These are phyloP conservation scores for Poeciliopsis occidentalis DNA, from an alignment of 2,113 vertebrate species.

Conservation along the genomic window DNA sequence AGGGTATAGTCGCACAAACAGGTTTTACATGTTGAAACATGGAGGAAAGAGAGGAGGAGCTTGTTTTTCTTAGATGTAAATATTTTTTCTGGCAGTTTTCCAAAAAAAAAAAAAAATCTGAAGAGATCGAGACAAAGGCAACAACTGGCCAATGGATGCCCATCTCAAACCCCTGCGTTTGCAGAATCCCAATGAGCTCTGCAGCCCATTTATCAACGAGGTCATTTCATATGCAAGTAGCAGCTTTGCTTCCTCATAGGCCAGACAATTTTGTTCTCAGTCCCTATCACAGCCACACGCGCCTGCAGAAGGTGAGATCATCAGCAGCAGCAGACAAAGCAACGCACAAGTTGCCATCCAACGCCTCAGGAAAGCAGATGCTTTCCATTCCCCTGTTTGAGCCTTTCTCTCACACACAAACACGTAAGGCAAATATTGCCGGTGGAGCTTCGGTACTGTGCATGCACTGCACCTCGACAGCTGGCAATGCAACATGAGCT, in stretches of 20 bases:
- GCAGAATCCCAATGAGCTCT: constrained; percentile 60
- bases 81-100: constrained; percentile 21
- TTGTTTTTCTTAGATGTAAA: constrained; percentile 65
- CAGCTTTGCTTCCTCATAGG: constrained; percentile 57
- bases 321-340: constrained; percentile 63
- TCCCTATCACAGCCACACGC: constrained; percentile 46
- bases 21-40: background rate
- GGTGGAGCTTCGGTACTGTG: constrained; percentile 20
- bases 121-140: constrained; percentile 76
- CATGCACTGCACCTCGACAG: constrained; percentile 16
- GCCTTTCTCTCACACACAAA: background rate
- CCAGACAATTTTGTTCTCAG: constrained; percentile 15
- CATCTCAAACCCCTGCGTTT: constrained; percentile 57
- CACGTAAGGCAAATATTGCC: constrained; percentile 33
- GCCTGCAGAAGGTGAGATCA: constrained; percentile 69
- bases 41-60: background rate
- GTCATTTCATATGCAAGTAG: constrained; percentile 70
- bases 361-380: constrained; percentile 2
- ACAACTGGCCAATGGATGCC: constrained; percentile 57
- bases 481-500: constrained; percentile 42
- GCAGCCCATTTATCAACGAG: constrained; percentile 70
- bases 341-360: background rate
- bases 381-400: background rate
- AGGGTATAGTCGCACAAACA: background rate
- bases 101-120: constrained; percentile 18